These are phyloP conservation scores for Adoxophyes honmai DNA, from an alignment of 1,140 invertebrate species.

Conservation along the genomic window DNA sequence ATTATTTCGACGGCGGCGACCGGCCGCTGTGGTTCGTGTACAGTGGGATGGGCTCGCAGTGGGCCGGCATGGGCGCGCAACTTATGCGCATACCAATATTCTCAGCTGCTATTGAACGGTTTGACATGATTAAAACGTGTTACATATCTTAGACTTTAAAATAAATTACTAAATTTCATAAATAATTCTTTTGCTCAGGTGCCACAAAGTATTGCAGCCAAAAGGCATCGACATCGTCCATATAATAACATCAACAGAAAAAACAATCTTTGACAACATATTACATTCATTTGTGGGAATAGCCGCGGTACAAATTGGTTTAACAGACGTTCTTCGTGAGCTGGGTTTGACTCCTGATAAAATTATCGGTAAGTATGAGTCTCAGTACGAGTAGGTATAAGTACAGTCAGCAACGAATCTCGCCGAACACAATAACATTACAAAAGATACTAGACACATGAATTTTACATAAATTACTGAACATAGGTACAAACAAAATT, in stretches of 20 bases:
- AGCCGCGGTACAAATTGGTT: conserved; percentile 87
- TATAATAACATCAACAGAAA: conserved; percentile 82
- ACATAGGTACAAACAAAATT: too few species aligned
- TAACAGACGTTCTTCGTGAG: conserved; percentile 83
- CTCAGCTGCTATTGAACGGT: conserved; percentile 82
- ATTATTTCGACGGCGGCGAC: conserved; percentile 76
- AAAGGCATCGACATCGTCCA: conserved; percentile 84
- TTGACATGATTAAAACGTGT: neutral
- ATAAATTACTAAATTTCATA: neutral
- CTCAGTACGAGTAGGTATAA: too few species aligned
- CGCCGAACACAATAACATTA: too few species aligned
- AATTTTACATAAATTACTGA: too few species aligned
- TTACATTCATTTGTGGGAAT: conserved; percentile 89
- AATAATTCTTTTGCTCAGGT: conserved; percentile 78
- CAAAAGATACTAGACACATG: too few species aligned
- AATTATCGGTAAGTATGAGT: conserved; percentile 78
- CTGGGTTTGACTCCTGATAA: conserved; percentile 84
- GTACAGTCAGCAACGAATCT: too few species aligned
- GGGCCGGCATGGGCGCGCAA: conserved; percentile 87
- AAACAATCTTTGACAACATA: conserved; percentile 83
- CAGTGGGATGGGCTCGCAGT: conserved; percentile 93
- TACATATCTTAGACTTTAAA: neutral
- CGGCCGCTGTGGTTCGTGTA: conserved; percentile 91
- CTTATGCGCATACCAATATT: conserved; percentile 83
- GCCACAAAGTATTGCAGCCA: conserved; percentile 80